These are phyloP conservation scores for Enteromius unitaeniatus DNA, from an alignment of 2,797 vertebrate species.

Conservation along the genomic window DNA sequence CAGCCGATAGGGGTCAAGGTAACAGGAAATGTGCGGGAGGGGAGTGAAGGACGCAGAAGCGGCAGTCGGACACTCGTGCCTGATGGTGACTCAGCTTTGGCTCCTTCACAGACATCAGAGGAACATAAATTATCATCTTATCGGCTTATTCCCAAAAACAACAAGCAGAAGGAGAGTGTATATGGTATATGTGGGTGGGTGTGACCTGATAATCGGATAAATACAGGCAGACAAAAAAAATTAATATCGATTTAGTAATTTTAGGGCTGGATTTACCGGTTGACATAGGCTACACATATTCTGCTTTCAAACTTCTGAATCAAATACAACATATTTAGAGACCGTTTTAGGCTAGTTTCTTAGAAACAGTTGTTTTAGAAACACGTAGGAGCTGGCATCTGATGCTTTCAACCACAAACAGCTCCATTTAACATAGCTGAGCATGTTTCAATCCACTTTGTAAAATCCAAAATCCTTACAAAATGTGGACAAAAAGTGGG, in stretches of 20 bases:
- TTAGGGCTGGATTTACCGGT: constrained; percentile 14
- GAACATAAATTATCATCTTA: constrained; percentile 48
- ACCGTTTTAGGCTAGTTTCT: too few relatives aligned
- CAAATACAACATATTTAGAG: too few relatives aligned
- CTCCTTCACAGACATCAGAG: constrained; percentile 23
- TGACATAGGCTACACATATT: neutral
- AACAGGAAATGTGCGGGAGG: constrained; percentile 45
- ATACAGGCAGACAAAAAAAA: neutral
- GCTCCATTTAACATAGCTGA: neutral
- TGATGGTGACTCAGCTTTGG: constrained; percentile 41
- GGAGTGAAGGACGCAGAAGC: constrained; percentile 31
- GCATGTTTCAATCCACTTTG: neutral
- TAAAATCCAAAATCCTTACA: too few relatives aligned
- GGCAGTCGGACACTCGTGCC: constrained; percentile 1
- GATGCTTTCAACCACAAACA: neutral
- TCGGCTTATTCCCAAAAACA: constrained; percentile 30
- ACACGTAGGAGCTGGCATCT: neutral
- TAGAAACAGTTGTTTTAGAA: too few relatives aligned
- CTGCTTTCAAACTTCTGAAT: too few relatives aligned
- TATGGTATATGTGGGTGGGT: neutral
- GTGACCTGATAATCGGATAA: neutral
- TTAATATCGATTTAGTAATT: neutral
- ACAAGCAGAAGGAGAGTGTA: constrained; percentile 2
- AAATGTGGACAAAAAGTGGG: neutral
- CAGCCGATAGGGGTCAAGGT: constrained; percentile 60